Evolutionary conservation across 2,113 vertebrate genomes (phyloP).

Genomic region (Brachionichthys hirsutus): DNA sequence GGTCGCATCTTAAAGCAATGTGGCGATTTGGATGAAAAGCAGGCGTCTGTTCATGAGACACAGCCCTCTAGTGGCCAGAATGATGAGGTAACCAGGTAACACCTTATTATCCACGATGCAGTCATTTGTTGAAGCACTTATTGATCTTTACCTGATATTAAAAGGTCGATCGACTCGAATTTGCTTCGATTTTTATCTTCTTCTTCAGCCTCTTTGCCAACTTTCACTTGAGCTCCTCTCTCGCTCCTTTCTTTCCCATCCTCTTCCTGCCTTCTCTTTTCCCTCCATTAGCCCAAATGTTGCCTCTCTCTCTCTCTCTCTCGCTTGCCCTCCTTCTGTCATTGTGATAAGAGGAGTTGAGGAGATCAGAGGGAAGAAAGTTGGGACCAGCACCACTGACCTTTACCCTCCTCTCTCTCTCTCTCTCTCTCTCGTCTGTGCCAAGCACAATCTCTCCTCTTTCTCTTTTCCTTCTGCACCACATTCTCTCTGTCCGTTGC

Average conservation of each 20-base stretch:
- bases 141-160: too few species aligned
- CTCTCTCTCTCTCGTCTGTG: conserved; percentile 12
- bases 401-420: conserved; percentile 47
- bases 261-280: not conserved
- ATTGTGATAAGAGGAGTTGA: conserved; percentile 62
- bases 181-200: conserved; percentile 29
- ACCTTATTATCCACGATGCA: too few species aligned
- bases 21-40: not conserved
- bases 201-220: conserved; percentile 10
- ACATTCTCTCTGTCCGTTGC: not conserved
- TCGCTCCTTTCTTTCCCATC: not conserved
- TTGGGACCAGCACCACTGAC: conserved; percentile 48
- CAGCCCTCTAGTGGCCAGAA: not conserved
- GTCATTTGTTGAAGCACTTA: too few species aligned
- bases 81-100: too few species aligned
- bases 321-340: conserved; percentile 73
- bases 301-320: conserved; percentile 38
- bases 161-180: too few species aligned
- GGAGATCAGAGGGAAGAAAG: conserved; percentile 68
- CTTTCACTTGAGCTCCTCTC: conserved; percentile 6
- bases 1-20: not conserved
- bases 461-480: not conserved
- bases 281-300: conserved; percentile 18
- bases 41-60: not conserved
- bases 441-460: conserved; percentile 21